These are phyloP conservation scores for Sparus aurata DNA, from an alignment of 2,797 vertebrate species.

Conservation along the genomic window DNA sequence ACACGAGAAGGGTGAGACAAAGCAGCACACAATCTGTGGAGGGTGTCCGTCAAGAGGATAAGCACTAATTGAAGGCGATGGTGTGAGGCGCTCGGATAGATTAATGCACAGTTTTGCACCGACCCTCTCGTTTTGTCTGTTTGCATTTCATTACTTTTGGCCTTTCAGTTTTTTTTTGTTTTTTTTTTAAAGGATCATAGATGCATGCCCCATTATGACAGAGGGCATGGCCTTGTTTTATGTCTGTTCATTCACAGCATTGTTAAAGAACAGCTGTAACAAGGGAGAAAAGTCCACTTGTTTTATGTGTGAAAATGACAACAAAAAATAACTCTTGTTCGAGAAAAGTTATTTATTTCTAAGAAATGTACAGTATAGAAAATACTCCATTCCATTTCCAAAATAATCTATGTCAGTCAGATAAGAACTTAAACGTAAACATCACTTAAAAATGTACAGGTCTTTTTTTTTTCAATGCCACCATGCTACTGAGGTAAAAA, in stretches of 20 bases:
- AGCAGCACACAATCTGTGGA: constrained; percentile 26
- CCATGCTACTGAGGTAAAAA: constrained; percentile 85
- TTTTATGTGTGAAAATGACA: neutral
- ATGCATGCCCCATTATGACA: constrained; percentile 3
- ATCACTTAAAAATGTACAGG: constrained; percentile 74
- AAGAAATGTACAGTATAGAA: constrained; percentile 89
- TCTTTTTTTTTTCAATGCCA: constrained; percentile 67
- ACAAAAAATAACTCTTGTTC: constrained; percentile 28
- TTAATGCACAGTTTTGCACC: constrained; percentile 32
- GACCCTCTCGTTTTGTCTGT: constrained; percentile 37
- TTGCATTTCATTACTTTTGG: constrained; percentile 60
- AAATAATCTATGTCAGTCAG: constrained; percentile 87
- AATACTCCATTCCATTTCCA: constrained; percentile 87
- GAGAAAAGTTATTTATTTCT: constrained; percentile 87
- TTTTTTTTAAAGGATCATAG: constrained; percentile 25
- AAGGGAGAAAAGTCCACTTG: neutral
- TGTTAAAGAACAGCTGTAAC: neutral
- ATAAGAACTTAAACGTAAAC: constrained; percentile 85
- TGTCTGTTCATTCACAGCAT: neutral
- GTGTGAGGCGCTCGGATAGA: constrained; percentile 36
- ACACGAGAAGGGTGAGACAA: constrained; percentile 15
- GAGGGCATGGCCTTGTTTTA: neutral
- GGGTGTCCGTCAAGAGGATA: constrained; percentile 31
- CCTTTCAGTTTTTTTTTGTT: constrained; percentile 5
- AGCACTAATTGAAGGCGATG: constrained; percentile 51